These are phyloP conservation scores for Sciurus niger DNA, from an alignment of 2,113 vertebrate genomes.

Conservation along the genomic window DNA sequence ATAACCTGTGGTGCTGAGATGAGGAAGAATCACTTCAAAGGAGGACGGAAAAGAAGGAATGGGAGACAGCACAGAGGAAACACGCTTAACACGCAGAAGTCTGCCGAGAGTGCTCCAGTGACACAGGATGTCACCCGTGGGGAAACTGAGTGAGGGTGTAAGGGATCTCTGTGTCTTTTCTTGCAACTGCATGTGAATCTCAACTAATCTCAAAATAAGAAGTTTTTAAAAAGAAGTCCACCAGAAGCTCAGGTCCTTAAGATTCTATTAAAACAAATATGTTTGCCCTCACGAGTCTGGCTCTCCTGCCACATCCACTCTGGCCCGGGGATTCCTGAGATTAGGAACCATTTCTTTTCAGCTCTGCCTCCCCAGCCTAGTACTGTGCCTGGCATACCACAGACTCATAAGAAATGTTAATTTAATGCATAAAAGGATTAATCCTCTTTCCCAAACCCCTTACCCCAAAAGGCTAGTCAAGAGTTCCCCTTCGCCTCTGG, in stretches of 20 bases:
- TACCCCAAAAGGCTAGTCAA: neutral
- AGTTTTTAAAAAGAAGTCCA: neutral
- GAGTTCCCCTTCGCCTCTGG: constrained; percentile 34
- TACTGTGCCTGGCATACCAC: neutral
- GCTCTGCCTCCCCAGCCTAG: neutral
- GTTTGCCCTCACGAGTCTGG: no score
- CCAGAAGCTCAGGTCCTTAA: neutral
- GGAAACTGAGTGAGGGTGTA: neutral
- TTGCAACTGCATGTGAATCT: neutral
- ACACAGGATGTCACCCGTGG: fast-evolving
- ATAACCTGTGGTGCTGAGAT: neutral
- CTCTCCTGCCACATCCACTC: neutral
- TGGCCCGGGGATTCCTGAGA: neutral
- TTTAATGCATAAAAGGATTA: neutral
- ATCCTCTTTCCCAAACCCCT: neutral
- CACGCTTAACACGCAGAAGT: neutral
- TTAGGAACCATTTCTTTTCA: neutral
- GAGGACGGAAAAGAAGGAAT: neutral
- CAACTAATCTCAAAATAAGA: neutral
- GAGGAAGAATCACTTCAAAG: neutral
- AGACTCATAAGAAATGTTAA: neutral
- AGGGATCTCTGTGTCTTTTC: neutral
- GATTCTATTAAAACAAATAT: neutral
- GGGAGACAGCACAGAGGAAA: neutral
- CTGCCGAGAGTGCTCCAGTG: neutral